Percentiles rank a stretch among this genome's conserved stretches.
phyloP scores from a whole-genome alignment of 2,797 vertebrate genomes.

The Chlorospingus flavigularis region DNA sequence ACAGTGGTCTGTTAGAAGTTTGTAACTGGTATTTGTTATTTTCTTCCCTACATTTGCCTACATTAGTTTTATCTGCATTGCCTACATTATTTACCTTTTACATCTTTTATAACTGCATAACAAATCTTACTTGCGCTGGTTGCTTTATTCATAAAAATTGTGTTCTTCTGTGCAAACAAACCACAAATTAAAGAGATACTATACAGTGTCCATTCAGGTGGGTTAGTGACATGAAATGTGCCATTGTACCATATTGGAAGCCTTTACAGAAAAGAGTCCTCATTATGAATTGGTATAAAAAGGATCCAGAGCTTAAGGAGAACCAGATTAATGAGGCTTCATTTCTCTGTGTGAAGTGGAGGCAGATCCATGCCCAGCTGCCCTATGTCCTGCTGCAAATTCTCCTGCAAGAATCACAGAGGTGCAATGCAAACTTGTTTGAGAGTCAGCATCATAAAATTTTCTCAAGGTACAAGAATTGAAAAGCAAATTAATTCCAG shows the following conservation, averaged over 20 bases:
- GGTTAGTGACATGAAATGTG: background rate
- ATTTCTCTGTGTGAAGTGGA: background rate
- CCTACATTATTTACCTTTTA: background rate
- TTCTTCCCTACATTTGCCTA: background rate
- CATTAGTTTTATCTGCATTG: background rate
- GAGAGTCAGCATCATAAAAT: background rate
- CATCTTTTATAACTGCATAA: background rate
- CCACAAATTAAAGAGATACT: background rate
- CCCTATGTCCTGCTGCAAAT: background rate
- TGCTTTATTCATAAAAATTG: background rate
- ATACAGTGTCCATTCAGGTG: background rate
- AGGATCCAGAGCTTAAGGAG: background rate
- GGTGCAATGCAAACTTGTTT: accelerated
- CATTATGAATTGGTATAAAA: background rate
- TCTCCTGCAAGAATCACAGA: background rate
- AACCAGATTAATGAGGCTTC: background rate
- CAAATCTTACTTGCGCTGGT: background rate
- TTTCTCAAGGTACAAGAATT: background rate
- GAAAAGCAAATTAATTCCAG: background rate
- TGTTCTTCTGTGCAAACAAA: background rate
- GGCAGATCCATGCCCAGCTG: background rate
- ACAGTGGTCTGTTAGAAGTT: background rate
- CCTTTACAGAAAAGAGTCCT: background rate
- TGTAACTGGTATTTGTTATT: background rate
- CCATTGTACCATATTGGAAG: accelerated